Base-by-base conservation (phyloP, 2,797 vertebrate species). In the Sebastes diploproa region DNA sequence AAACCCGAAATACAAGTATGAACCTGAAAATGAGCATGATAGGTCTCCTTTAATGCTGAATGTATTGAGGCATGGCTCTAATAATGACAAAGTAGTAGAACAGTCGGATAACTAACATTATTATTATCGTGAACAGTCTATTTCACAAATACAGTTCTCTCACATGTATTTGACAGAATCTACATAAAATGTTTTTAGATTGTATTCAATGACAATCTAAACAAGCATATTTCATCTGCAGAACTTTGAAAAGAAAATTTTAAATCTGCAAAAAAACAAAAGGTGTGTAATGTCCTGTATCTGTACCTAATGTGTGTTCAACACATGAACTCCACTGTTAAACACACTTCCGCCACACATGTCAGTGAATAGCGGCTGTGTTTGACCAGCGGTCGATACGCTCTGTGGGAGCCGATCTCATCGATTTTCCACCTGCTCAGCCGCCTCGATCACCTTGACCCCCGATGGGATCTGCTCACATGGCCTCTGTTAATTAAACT, bases 391-490 rank as follows among this genome's bases (percentile, higher is more conserved):
- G 88, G 87, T 92, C 91, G 80, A 92, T 93, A 34, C 20, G 82
- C 82, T 80, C 68, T 22, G 80, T 66, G 86, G 29, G 63, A 87
- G 75, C 72, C 86, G 54, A 85, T 88, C 80, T 82, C 80, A 92
- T 92, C 32, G 85, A 93, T 92, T 85, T 82, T 68, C 84, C 89
- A 93, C 91, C 93, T 90, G 91, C 89, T 86, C 83, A 16, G 88
- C 67, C 50, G 61, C 83, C 84, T 79, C 80, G 18, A 88, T 90
- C 83, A 83, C 85, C 84, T 88, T 86, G 85, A 94, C 92, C 92
- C 92, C 70, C 38, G 66, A 65, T 63, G 60, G 50, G 84, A 67
- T 75, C 66, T 32, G 62, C 29, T 66, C 76, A 83, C 58, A 74
- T 78, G 79, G 61, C 73, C 85, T 58, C 74, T 82, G 81, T 89